phyloP scores from a whole-genome alignment of 1,140 invertebrate genomes.

The Leguminivora glycinivorella region DNA sequence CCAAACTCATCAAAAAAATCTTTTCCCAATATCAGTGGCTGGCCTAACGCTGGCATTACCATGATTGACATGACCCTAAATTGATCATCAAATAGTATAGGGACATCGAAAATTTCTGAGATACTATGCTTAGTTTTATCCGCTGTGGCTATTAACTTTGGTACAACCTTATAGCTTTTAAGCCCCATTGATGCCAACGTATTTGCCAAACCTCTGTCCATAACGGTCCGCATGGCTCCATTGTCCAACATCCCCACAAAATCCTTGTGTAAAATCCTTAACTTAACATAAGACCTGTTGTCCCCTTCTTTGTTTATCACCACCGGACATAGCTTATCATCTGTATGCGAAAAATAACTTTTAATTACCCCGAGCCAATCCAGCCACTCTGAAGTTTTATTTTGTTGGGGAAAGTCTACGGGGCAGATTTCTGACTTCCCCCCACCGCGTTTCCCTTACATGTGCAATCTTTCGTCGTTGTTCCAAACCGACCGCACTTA shows the following conservation, averaged over 20 bases:
- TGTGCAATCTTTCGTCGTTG: not conserved
- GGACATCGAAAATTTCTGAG: not conserved
- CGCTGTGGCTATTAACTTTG: not conserved
- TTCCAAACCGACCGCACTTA: not conserved
- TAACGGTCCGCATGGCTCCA: not conserved
- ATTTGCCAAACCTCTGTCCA: not conserved
- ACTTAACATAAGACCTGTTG: not conserved
- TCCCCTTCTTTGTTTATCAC: not conserved
- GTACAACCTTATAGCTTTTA: not conserved
- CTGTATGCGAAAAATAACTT: not conserved
- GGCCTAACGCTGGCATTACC: not conserved
- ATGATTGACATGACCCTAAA: not conserved
- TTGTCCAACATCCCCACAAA: not conserved
- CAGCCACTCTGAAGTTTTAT: not conserved
- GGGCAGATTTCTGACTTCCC: not conserved
- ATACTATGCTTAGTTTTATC: not conserved
- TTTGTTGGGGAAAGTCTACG: not conserved
- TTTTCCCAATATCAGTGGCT: not conserved
- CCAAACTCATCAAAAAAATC: constrained; percentile 13
- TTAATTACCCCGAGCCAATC: not conserved
- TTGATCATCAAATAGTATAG: not conserved
- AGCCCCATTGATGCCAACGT: not conserved
- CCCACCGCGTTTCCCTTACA: constrained; percentile 1
- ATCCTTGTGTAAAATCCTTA: not conserved
- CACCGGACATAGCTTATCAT: not conserved